Base-by-base conservation (phyloP, 2,797 vertebrate genomes). In the Carduelis carduelis region DNA sequence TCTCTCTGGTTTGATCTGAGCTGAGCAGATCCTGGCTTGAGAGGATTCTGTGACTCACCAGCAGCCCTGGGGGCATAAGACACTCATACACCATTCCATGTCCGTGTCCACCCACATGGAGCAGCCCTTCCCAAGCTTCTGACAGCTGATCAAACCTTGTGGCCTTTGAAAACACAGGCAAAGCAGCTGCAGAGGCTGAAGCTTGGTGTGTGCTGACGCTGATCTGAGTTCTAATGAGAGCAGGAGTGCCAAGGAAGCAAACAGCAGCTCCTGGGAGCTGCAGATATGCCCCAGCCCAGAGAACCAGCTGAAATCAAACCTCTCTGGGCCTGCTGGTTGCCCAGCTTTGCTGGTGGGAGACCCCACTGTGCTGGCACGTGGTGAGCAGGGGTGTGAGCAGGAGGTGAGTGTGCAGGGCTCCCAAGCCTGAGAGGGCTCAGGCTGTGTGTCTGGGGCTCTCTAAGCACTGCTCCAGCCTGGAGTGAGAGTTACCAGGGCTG, bases 1-100 rank as follows among this genome's bases (percentile, higher is more conserved):
- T 43, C 39, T 39, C 26, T 94, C 69, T 35, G 63, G 24, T 60
- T 70, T 78, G 76, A 81, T 85, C 75, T 70, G 72, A 94, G 49
- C 63, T 53, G 66, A 81, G 71, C 64, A 74, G 28, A 63, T 83
- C 63, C 56, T 50, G 79, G 21, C 52, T 35, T 50, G 19, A 79
- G 37, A 84, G 47, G 37, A 44, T 44, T 52, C 22, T 8, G n/a
- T 47, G 64, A 68, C 47, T 83, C 28, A 46, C 32, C 16, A 30
- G 34, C 41, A 89, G 34, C 32, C 22, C 24, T 24, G 41, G 34
- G 50, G 50, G 9, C 23, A 24, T 15, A 14, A 57, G 18, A 46
- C 46, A 17, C 1, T 57, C 50, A 79, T 32, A 30, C 41, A 47
- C 46, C 24, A 57, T 65, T 35, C 20, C 20, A 6, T 11, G 35